phyloP scores from a whole-genome alignment of 1,140 invertebrate species.

The Potamilus streckersoni region DNA sequence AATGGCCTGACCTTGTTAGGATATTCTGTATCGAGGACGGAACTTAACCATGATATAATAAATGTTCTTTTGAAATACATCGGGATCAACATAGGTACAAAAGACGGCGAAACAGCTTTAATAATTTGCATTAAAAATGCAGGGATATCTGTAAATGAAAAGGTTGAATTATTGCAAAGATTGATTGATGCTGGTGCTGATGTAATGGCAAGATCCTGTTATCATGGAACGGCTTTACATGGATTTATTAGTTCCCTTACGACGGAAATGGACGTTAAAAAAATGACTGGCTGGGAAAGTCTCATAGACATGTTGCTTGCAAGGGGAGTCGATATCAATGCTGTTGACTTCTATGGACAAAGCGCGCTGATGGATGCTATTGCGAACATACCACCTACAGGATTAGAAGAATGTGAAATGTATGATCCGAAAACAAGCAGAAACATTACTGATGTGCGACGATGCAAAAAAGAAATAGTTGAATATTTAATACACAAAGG shows the following conservation, averaged over 20 bases:
- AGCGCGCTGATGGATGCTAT: conserved; percentile 12
- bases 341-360: background rate
- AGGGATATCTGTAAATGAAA: background rate
- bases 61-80: conserved; percentile 2
- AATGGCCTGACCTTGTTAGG: background rate
- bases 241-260: background rate
- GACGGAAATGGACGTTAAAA: background rate
- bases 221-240: background rate
- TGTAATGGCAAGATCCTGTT: background rate
- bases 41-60: conserved; percentile 2
- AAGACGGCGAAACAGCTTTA: background rate
- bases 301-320: conserved; percentile 7
- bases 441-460: background rate
- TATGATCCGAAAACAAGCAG: background rate
- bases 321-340: conserved; percentile 6
- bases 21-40: background rate
- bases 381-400: conserved; percentile 1
- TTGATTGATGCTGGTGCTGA: conserved; percentile 3
- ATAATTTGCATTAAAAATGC: background rate
- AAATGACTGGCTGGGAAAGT: background rate
- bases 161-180: background rate
- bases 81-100: background rate
- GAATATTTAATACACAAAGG: conserved; percentile 14
- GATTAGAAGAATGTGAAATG: no score
- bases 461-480: background rate